These are phyloP conservation scores for Notarius quadriscutis DNA, from an alignment of 2,113 vertebrate species.

Conservation along the genomic window DNA sequence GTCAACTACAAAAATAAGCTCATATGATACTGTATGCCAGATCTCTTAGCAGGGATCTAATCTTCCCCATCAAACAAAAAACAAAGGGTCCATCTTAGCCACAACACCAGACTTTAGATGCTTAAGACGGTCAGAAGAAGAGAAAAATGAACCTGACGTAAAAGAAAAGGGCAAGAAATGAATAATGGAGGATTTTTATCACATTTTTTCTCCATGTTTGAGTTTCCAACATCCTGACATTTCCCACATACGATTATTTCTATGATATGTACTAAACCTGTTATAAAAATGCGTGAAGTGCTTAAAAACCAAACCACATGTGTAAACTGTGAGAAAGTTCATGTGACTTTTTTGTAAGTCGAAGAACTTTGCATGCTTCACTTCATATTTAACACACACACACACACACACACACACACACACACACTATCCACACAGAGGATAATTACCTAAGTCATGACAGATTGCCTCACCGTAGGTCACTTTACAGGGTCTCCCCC, in stretches of 20 bases:
- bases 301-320: not conserved
- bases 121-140: not conserved
- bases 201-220: not conserved
- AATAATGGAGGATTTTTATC: not conserved
- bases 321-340: not conserved
- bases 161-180: not conserved
- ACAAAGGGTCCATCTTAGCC: not conserved
- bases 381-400: conserved; percentile 31
- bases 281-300: not conserved
- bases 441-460: conserved; percentile 59
- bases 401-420: conserved; percentile 28
- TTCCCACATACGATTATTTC: not conserved
- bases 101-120: not conserved
- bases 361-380: not conserved
- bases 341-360: not conserved
- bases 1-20: conserved; percentile 38
- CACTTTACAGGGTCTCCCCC: conserved; percentile 48
- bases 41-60: conserved; percentile 14
- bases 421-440: conserved; percentile 1
- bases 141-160: not conserved
- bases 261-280: not conserved
- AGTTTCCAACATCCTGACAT: not conserved
- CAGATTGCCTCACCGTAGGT: conserved; percentile 59
- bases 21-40: conserved; percentile 26
- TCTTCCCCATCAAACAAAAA: conserved; percentile 36